Evolutionary conservation across 2,888 invertebrate genomes (phyloP), one percentile per base, ranked within the genome.

Genomic region (Gymnoscelis rufifasciata): DNA sequence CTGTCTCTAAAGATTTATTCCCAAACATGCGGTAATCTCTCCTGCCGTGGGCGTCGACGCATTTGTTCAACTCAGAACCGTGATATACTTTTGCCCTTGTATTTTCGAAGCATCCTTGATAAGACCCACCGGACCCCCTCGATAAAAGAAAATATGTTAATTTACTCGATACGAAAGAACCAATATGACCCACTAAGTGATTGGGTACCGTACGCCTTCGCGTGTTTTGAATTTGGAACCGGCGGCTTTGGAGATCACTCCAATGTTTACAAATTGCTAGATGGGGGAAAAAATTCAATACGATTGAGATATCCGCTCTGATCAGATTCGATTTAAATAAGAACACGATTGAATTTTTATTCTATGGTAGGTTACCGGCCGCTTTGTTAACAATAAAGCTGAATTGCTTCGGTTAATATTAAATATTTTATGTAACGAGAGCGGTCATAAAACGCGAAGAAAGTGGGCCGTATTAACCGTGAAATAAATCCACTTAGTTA

Each of bases 131-230:
- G 71, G 74, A 74, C 74, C 74, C 71, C 74, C 74, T 65, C 71
- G 86, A 88, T 88, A 87, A 84, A 77, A 74, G 78, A 83, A 84
- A 86, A 86, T 86, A 88, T 88, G 88, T 86, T 84, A 87, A 87
- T 87, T 83, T 69, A 66, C 71, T 66, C 69, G 64, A 74, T 73
- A 65, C 71, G 64, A 74, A 69, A 75, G 76, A 78, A 69, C 74
- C 76, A 78, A 82, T 82, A 83, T 86, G 78, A 81, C 81, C 86
- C 73, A 80, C 84, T 87, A 87, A 88, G 87, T 88, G 88, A 88
- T 87, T 87, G 86, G 87, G 69, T 83, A 78, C 64, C 75, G 68
- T 71, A 71, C 75, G 73, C 71, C 71, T 66, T 64, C 65, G 70
- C 79, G 81, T 82, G 83, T 78, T 78, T 79, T 67, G 83, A 86